Percentiles rank a stretch among this genome's conserved stretches.
phyloP scores from a whole-genome alignment of 2,797 vertebrate species.

The Platalea minor region DNA sequence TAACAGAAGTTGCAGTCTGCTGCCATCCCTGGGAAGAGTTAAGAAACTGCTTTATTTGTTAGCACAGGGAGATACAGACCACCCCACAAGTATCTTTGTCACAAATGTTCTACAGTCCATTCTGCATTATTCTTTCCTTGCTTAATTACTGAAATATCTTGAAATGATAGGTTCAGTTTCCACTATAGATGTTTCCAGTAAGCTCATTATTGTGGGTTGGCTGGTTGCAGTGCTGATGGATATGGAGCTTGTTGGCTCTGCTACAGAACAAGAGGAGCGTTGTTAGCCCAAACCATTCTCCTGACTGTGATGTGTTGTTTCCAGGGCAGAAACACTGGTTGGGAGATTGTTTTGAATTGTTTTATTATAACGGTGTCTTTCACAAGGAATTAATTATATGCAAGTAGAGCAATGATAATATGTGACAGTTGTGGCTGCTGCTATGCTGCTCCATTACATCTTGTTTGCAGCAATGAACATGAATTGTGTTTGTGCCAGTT shows the following conservation, averaged over 20 bases:
- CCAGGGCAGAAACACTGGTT: background rate
- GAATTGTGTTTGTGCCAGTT: slow-evolving; percentile 5
- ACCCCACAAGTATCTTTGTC: background rate
- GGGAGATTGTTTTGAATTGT: background rate
- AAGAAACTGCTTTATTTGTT: background rate
- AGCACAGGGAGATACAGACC: background rate
- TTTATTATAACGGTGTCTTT: slow-evolving; percentile 28
- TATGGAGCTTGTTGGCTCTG: background rate
- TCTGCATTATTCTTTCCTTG: background rate
- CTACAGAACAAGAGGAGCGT: background rate
- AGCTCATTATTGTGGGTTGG: background rate
- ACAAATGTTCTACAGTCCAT: background rate
- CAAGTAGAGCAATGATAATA: slow-evolving; percentile 22
- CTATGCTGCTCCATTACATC: slow-evolving; percentile 10
- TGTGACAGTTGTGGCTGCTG: background rate
- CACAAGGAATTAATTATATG: slow-evolving; percentile 37
- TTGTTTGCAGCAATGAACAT: slow-evolving; percentile 29
- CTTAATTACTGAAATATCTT: background rate
- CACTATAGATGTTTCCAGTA: background rate
- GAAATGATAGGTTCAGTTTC: background rate
- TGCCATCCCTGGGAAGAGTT: background rate
- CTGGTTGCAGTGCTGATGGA: background rate
- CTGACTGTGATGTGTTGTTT: background rate
- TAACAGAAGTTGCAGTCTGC: background rate
- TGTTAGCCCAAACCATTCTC: background rate